Base-by-base conservation (phyloP, 2,113 vertebrate genomes). In the Gopherus flavomarginatus region DNA sequence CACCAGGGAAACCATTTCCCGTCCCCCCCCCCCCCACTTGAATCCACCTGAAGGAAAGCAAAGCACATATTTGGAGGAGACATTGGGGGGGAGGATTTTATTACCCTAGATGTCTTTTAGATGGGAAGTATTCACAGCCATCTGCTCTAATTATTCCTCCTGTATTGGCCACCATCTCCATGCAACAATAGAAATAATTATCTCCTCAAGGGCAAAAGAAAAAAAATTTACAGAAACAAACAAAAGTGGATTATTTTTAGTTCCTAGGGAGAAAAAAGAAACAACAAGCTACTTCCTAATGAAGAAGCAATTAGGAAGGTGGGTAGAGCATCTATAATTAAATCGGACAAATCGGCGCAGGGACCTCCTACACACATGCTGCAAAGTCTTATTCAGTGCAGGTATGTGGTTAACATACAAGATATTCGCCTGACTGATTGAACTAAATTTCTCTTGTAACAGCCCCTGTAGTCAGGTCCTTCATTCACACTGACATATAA, bases 221-320 rank as follows among this genome's bases (percentile, higher is more conserved):
- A 94, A 83, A 88, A 97, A 89, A 97, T 97, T 97, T 97, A 97
- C 85, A 96, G 95, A 98, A 98, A 98, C 97, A 98, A 98, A 98
- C 97, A 98, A 98, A 98, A 98, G 97, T 97, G 98, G 97, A 98
- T 98, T 98, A 97, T 97, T 97, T 97, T 98, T 98, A 95, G 97
- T 97, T 98, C 78, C 95, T 91, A 97, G 96, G 97, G 97, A 95
- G 96, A 96, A 87, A 95, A 87, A 79, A 80, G 93, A 95, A 97
- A 94, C 85, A 95, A 94, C 82, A 95, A 98, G 93, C 77, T 95
- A 97, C 87, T 97, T 97, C 95, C 94, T 96, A 97, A 97, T 97
- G 96, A 98, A 97, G 91, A 95, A 98, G 98, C 97, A 98, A 97
- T 98, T 98, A 98, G 82, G 95, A 97, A 97, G 97, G 96, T 97